These are phyloP conservation scores for Pheosia gnoma DNA, from an alignment of 2,888 invertebrate species.

Conservation along the genomic window DNA sequence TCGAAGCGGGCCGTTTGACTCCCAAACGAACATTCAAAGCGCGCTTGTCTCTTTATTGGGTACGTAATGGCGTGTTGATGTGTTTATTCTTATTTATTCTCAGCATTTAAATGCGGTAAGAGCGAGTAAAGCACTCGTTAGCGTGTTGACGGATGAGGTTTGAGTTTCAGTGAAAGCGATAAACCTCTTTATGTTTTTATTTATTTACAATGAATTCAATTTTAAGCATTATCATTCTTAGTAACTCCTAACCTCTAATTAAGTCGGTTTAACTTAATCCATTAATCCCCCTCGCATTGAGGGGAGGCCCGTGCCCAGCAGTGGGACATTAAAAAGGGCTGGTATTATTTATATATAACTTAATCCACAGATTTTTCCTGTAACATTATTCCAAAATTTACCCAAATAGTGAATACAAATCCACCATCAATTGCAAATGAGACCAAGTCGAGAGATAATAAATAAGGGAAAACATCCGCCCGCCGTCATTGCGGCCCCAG, in stretches of 20 bases:
- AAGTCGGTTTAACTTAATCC: too few species aligned
- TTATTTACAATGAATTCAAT: not conserved
- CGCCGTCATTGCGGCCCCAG: slow-evolving; percentile 25
- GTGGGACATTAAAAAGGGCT: too few species aligned
- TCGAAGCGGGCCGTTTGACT: slow-evolving; percentile 12
- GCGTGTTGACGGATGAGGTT: slow-evolving; percentile 27
- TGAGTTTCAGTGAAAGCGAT: slow-evolving; percentile 12
- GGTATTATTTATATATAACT: too few species aligned
- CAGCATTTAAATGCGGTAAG: slow-evolving; percentile 36
- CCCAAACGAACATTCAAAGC: slow-evolving; percentile 21
- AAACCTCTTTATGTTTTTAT: not conserved
- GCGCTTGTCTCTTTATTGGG: slow-evolving; percentile 29
- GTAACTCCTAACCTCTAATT: too few species aligned
- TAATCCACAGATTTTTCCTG: too few species aligned
- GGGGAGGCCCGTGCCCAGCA: too few species aligned
- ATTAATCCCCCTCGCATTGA: too few species aligned
- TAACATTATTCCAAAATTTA: not conserved
- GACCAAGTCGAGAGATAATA: slow-evolving; percentile 10
- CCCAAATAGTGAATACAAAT: slow-evolving; percentile 1
- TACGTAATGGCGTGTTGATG: slow-evolving; percentile 31
- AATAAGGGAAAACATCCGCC: slow-evolving; percentile 9
- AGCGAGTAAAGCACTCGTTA: slow-evolving; percentile 40
- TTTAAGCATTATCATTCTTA: too few species aligned
- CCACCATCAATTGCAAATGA: not conserved
- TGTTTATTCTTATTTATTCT: slow-evolving; percentile 44